Conservation (phyloP, 2,113 vertebrate genomes). For the Sylvia atricapilla region DNA sequence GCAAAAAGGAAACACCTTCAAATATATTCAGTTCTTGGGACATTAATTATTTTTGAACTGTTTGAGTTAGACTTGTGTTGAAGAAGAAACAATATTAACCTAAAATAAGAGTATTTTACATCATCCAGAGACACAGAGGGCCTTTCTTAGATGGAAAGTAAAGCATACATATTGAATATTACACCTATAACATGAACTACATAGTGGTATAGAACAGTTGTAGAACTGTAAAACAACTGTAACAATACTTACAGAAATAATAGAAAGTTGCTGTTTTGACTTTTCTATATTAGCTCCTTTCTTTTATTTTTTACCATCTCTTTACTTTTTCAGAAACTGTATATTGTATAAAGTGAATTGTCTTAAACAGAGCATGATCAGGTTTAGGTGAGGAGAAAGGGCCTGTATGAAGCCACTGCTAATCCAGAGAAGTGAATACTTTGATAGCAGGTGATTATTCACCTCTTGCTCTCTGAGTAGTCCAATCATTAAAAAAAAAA, state of each 20-base stretch:
- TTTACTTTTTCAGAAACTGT: not conserved
- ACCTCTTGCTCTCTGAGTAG: constrained; percentile 26
- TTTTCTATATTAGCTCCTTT: not conserved
- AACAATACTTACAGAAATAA: not conserved
- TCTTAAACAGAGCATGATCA: not conserved
- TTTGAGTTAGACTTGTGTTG: constrained; percentile 49
- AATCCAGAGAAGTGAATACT: not conserved
- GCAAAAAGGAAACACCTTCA: constrained; percentile 34
- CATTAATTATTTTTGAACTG: constrained; percentile 59
- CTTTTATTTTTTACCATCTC: not conserved
- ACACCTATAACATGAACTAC: not conserved
- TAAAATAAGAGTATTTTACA: constrained; percentile 35
- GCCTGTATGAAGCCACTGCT: not conserved
- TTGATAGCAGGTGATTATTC: constrained; percentile 25
- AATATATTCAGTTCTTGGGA: constrained; percentile 1
- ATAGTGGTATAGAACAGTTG: not conserved
- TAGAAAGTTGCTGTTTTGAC: not conserved
- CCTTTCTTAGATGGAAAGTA: not conserved
- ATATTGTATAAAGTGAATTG: not conserved
- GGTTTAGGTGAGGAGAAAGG: not conserved
- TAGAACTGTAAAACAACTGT: not conserved
- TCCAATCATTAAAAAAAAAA: constrained; percentile 54
- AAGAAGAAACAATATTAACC: constrained; percentile 34
- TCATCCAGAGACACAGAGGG: not conserved
- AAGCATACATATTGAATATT: not conserved